Percentiles rank a stretch among this genome's conserved stretches.
phyloP scores from a whole-genome alignment of 2,113 vertebrate species.

The Gulo gulo region DNA sequence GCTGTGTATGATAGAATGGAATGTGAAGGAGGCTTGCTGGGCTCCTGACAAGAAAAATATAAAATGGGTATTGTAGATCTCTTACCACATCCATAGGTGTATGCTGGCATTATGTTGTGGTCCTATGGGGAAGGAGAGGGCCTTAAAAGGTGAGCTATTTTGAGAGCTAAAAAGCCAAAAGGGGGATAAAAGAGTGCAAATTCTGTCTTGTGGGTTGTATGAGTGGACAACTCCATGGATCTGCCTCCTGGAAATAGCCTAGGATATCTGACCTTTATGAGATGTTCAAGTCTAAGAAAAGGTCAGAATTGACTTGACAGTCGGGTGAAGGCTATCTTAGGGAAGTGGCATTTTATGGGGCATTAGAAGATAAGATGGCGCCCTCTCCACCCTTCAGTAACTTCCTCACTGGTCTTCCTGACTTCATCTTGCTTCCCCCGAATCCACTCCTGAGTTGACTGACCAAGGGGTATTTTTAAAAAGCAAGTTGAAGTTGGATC shows the following conservation, averaged over 20 bases:
- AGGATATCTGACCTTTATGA: background rate
- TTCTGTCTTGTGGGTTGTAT: background rate
- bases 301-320: background rate
- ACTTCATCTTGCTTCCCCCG: background rate
- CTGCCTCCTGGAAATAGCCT: background rate
- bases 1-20: background rate
- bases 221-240: background rate
- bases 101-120: background rate
- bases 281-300: background rate
- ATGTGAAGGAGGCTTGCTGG: background rate
- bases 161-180: constrained; percentile 38
- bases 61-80: constrained; percentile 19
- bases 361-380: background rate
- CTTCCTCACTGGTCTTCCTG: background rate
- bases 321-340: background rate
- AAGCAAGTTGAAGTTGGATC: background rate
- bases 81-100: constrained; percentile 26
- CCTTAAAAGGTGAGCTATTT: background rate
- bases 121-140: background rate
- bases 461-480: background rate
- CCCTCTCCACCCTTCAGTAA: background rate
- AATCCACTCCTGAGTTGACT: background rate
- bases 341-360: background rate
- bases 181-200: background rate
- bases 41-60: background rate